Base-by-base conservation (phyloP, 2,888 invertebrate species). In the Phyllotreta striolata region DNA sequence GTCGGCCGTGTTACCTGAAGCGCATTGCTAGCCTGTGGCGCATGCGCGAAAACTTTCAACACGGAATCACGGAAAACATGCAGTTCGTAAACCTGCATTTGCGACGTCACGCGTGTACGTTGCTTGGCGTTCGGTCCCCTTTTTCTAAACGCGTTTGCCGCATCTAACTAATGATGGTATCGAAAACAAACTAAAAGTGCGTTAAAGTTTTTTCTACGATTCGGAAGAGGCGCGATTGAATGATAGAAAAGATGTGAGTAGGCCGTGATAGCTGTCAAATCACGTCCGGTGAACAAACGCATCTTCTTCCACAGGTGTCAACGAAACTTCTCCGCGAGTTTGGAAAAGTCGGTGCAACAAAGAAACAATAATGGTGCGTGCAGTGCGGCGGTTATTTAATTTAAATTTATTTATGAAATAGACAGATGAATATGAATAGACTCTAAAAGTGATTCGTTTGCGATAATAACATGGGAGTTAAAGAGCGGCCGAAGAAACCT, bases 231-330 rank as follows among this genome's bases (percentile, higher is more conserved):
- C 52, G 55, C 46, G 47, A 41, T 35, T 35, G 3, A 5, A 38
- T 8, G n/a, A 14, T n/a, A 38, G 54, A 34, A 24, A 52, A 44
- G 60, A 38, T 14, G 38, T 12, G 14, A 8, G 7, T n/a, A n/a
- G 6, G 34, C 10, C 14, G 60, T 34, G 59, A 10, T 9, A 10
- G 41, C 7, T 43, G 13, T 44, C 6, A 12, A 14, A 52, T 52
- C 10, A 52, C 47, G 38, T 60, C 59, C 60, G 60, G 52, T 37
- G 9, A 37, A n/a, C n/a, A n/a, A n/a, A 49, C 35, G 59, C 62
- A 64, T 67, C 70, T 70, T 67, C 70, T 70, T 71, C 73, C 70
- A 73, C 73, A 73, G 73, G 73, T 73, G 73, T 70, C 70, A 66
- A 66, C 14, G 47, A 52, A 66, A 56, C 54, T 66, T 71, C 71